Percentiles rank a stretch among this genome's conserved stretches.
phyloP scores from a whole-genome alignment of 2,113 vertebrate genomes.

The Brachypodius melanocephalos region DNA sequence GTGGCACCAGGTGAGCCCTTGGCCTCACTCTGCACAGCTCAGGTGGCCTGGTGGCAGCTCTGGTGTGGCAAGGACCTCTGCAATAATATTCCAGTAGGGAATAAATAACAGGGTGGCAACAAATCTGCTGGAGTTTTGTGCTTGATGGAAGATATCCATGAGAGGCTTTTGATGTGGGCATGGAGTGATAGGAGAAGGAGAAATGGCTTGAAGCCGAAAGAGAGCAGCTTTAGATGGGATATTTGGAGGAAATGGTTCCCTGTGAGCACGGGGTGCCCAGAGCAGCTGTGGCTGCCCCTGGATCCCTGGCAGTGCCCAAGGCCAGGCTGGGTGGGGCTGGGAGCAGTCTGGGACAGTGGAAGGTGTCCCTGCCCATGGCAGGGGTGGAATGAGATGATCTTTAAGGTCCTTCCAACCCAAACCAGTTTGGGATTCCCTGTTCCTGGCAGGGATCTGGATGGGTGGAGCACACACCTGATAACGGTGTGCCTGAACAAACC shows the following conservation, averaged over 20 bases:
- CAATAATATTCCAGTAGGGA: not conserved
- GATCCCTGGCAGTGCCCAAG: not conserved
- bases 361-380: not conserved
- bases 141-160: not conserved
- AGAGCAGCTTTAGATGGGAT: not conserved
- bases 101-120: fast-evolving
- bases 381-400: fast-evolving
- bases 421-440: not conserved
- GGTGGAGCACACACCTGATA: fast-evolving
- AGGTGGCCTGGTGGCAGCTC: not conserved
- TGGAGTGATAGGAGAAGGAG: not conserved
- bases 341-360: fast-evolving
- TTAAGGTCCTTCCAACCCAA: not conserved
- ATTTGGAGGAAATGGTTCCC: not conserved
- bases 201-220: not conserved
- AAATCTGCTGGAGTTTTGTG: not conserved
- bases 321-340: not conserved
- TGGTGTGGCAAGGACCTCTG: not conserved
- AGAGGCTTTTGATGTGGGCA: not conserved
- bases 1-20: fast-evolving
- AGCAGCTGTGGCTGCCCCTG: not conserved
- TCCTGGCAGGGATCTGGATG: not conserved
- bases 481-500: not conserved
- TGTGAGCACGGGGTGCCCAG: not conserved
- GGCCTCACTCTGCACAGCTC: not conserved